Evolutionary conservation across 2,888 invertebrate genomes (phyloP), one percentile per base, ranked within the genome.

Genomic region (Hartigia nigra): DNA sequence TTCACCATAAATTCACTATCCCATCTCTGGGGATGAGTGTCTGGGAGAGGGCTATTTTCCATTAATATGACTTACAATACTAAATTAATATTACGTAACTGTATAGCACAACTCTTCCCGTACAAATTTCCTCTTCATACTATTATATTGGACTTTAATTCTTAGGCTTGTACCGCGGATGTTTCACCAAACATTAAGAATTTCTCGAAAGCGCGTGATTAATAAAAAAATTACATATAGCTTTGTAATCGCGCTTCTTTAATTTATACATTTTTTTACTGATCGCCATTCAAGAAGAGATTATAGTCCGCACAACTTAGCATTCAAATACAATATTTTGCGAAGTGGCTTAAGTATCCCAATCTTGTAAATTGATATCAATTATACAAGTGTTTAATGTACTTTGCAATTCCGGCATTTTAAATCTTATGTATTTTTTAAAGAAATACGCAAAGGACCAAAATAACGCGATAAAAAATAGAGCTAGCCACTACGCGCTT

Each of bases 1-100:
- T 89, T 89, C 89, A 85, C 90, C 88, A 90, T 90, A 90, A 90
- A 90, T 87, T 86, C 90, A 90, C 90, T 90, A 90, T 89, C 89
- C 82, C 87, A 78, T 86, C 90, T 84, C 90, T 90, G 89, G 86
- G 86, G 87, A 90, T 89, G 88, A 90, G 90, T 90, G 90, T 87
- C 83, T 84, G 90, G 87, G 88, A 90, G 87, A 90, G 86, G 89
- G 87, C 83, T 90, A 87, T 86, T 84, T 90, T 90, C 89, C 90
- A 78, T 34, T 80, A 77, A 70, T 31, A 70, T 31, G 77, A 80
- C 80, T 81, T 70, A 69, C 75, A 79, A 81, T 76, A 78, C 77
- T 70, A 72, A 23, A 77, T 74, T 78, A 79, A 77, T 69, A 81
- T 82, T 76, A 82, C 79, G 79, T 80, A 82, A 81, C 77, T 76